Evolutionary conservation across 2,113 vertebrate species (phyloP).

Genomic region (Microtus oregoni): DNA sequence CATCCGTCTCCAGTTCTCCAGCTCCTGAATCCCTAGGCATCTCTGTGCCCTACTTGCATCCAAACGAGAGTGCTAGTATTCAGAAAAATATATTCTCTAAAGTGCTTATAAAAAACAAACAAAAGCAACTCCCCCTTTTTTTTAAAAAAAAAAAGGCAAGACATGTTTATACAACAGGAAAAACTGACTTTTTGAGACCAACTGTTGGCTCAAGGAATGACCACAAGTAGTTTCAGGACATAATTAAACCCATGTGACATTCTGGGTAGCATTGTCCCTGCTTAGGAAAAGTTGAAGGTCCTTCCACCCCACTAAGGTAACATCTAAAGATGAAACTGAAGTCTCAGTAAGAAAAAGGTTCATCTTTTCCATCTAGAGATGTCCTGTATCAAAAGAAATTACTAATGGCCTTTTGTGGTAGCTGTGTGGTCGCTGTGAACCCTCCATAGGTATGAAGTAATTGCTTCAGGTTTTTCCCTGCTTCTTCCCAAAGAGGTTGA

Average conservation of each 20-base stretch:
- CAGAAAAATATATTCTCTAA: constrained; percentile 56
- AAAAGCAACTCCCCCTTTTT: constrained; percentile 62
- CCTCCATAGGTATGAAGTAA: background rate
- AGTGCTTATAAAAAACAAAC: constrained; percentile 45
- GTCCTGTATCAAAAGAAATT: constrained; percentile 46
- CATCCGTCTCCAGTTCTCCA: background rate
- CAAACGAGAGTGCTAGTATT: background rate
- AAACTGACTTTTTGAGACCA: constrained; percentile 74
- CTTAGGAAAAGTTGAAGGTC: constrained; percentile 76
- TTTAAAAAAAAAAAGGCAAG: constrained; percentile 27
- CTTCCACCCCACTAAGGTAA: constrained; percentile 59
- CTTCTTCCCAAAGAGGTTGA: constrained; percentile 62
- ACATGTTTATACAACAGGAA: constrained; percentile 74
- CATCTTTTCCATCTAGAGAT: constrained; percentile 43
- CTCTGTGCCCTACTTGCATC: background rate
- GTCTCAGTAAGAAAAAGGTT: constrained; percentile 66
- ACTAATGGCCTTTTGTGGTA: background rate
- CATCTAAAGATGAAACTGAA: constrained; percentile 63
- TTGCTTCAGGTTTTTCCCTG: background rate
- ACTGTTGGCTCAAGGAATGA: constrained; percentile 64
- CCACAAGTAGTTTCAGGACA: constrained; percentile 36
- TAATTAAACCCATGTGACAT: constrained; percentile 82
- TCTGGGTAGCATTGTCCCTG: constrained; percentile 61
- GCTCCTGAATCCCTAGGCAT: background rate
- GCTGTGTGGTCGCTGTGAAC: background rate